phyloP scores from a whole-genome alignment of 2,113 vertebrate species.

The Neodontobutis hainanensis region DNA sequence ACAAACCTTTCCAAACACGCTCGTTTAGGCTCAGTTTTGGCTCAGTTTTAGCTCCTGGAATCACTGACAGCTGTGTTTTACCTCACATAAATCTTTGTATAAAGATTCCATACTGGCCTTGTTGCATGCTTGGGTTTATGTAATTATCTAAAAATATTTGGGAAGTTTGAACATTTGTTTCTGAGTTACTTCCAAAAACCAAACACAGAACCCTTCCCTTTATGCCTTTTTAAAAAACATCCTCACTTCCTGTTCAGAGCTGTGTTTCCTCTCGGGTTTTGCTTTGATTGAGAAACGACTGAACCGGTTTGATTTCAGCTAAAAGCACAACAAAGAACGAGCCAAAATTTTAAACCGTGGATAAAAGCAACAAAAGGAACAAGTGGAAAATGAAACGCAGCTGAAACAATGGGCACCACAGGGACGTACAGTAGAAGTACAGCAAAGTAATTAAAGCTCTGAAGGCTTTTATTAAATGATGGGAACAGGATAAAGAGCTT shows the following conservation, averaged over 20 bases:
- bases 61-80: no score
- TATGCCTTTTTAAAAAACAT: not conserved
- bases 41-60: no score
- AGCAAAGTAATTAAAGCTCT: not conserved
- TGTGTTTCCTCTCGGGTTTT: constrained; percentile 1
- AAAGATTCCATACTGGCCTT: no score
- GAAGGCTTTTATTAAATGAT: constrained; percentile 1
- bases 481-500: not conserved
- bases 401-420: not conserved
- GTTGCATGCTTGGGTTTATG: no score
- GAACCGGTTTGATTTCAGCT: constrained; percentile 6
- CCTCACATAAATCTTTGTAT: no score
- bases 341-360: not conserved
- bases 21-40: no score
- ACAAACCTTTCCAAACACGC: no score
- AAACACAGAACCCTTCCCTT: not conserved
- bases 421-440: not conserved
- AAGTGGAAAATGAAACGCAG: not conserved
- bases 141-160: no score
- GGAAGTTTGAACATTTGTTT: not conserved
- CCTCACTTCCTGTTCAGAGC: not conserved
- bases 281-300: constrained; percentile 1
- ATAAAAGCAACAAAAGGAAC: constrained; percentile 6
- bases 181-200: not conserved
- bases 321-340: constrained; percentile 1